These are phyloP conservation scores for Eupristina koningsbergeri DNA, from an alignment of 1,140 invertebrate genomes.

Conservation along the genomic window DNA sequence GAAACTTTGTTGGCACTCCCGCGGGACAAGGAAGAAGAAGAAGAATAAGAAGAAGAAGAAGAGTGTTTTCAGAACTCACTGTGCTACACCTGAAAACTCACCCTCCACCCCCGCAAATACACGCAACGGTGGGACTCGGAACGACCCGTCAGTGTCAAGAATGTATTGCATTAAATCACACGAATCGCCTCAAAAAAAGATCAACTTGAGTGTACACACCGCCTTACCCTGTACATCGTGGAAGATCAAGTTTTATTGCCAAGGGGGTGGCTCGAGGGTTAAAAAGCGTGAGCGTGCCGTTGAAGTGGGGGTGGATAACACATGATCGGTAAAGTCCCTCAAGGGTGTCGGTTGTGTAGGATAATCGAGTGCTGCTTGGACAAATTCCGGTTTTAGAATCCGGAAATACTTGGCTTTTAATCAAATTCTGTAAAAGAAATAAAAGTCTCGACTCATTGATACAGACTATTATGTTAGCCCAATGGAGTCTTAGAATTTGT, in stretches of 20 bases:
- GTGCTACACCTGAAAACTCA: constrained; percentile 38
- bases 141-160: constrained; percentile 33
- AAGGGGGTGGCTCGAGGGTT: neutral
- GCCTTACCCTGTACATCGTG: neutral
- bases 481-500: neutral
- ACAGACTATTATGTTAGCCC: neutral
- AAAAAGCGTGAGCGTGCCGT: neutral
- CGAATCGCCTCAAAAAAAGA: constrained; percentile 11
- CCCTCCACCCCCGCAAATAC: neutral
- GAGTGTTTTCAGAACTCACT: constrained; percentile 48
- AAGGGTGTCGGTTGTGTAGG: neutral
- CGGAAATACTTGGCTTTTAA: neutral
- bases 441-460: neutral
- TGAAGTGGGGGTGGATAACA: neutral
- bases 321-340: neutral
- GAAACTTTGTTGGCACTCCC: constrained; percentile 55
- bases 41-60: too few relatives aligned
- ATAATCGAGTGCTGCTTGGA: constrained; percentile 28
- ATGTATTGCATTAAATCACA: constrained; percentile 33
- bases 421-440: neutral
- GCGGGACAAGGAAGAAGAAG: constrained; percentile 49
- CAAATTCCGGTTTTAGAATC: neutral
- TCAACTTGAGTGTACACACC: constrained; percentile 6
- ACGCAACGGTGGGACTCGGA: neutral
- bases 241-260: neutral